phyloP scores from a whole-genome alignment of 2,888 invertebrate species.

The Mimachlamys varia region DNA sequence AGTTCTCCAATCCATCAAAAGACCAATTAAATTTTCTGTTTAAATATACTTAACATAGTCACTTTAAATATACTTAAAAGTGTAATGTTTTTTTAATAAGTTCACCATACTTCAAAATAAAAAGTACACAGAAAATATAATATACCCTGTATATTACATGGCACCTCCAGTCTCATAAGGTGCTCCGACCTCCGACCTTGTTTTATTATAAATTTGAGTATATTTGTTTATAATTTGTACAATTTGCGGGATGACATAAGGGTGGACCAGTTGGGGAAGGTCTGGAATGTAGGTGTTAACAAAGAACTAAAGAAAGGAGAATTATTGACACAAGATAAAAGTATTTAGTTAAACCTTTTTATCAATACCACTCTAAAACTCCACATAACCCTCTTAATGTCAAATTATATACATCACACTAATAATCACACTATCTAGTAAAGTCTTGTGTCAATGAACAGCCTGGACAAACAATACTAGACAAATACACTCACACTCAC shows the following conservation, averaged over 20 bases:
- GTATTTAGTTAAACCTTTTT: slow-evolving; percentile 26
- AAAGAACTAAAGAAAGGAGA: background rate
- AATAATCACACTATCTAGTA: background rate
- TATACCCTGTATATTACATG: background rate
- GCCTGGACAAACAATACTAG: background rate
- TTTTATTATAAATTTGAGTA: background rate
- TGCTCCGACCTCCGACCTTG: too few relatives aligned
- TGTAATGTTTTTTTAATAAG: background rate
- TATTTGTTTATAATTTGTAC: slow-evolving; percentile 9
- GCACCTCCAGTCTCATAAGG: background rate
- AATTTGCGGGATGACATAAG: background rate
- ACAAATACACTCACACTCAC: background rate
- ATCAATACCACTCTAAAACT: slow-evolving; percentile 21
- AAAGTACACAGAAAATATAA: background rate
- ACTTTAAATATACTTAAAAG: background rate
- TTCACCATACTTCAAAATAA: background rate
- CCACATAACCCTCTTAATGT: background rate
- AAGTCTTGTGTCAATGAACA: background rate
- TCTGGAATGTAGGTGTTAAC: slow-evolving; percentile 1
- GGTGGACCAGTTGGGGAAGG: background rate
- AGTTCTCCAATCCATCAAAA: background rate
- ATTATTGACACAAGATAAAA: background rate
- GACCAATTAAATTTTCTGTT: background rate
- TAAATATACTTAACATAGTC: background rate
- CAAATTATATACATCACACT: background rate